Percentiles rank a stretch among this genome's conserved stretches.
These are phyloP conservation scores for Clusia tigrina DNA, from an alignment of 2,888 invertebrate species.

Conservation along the genomic window DNA sequence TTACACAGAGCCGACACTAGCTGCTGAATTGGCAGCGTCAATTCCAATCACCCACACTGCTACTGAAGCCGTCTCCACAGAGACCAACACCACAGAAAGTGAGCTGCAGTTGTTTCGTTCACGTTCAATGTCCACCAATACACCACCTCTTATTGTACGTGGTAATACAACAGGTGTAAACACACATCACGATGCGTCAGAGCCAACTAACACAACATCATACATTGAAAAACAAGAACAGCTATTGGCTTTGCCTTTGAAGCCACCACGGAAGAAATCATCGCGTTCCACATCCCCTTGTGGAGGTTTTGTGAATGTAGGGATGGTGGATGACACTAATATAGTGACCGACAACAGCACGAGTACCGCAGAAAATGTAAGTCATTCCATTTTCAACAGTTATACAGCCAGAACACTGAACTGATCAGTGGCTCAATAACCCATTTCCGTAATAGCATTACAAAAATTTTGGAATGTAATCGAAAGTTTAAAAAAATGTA, in stretches of 20 bases:
- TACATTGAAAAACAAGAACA: background rate
- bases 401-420: too few relatives aligned
- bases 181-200: constrained; percentile 20
- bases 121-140: constrained; percentile 58
- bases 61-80: constrained; percentile 6
- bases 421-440: too few relatives aligned
- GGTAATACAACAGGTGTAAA: constrained; percentile 40
- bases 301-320: too few relatives aligned
- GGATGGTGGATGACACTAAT: too few relatives aligned
- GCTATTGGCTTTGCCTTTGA: constrained; percentile 47
- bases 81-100: constrained; percentile 11
- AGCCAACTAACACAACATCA: background rate
- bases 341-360: too few relatives aligned
- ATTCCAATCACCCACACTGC: background rate
- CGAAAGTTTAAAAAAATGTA: too few relatives aligned
- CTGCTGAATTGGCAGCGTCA: background rate
- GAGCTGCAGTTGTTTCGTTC: constrained; percentile 41
- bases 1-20: constrained; percentile 24
- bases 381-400: too few relatives aligned
- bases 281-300: constrained; percentile 59
- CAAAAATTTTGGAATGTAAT: too few relatives aligned
- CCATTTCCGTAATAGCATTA: too few relatives aligned
- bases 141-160: constrained; percentile 52
- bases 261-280: constrained; percentile 60
- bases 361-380: too few relatives aligned